Evolutionary conservation across 2,113 vertebrate genomes (phyloP).

Genomic region (Megaleporinus macrocephalus): DNA sequence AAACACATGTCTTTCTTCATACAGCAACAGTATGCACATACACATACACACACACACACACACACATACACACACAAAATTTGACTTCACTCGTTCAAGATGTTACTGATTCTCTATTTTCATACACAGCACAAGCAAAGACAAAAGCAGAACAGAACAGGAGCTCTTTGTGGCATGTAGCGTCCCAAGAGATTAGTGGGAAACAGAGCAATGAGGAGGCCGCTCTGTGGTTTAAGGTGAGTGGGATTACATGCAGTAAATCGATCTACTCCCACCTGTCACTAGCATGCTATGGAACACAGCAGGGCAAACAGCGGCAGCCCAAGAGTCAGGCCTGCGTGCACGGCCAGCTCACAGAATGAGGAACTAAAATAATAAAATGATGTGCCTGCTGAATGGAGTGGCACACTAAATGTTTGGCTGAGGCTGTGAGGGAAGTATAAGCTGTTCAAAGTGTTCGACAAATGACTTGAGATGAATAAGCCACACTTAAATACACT

Average conservation of each 20-base stretch:
- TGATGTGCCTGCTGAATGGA: neutral
- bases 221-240: conserved; percentile 54
- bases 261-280: conserved; percentile 56
- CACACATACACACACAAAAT: too few relatives aligned
- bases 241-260: conserved; percentile 61
- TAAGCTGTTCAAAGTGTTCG: conserved; percentile 35
- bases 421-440: conserved; percentile 23
- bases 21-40: too few relatives aligned
- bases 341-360: neutral
- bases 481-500: too few relatives aligned
- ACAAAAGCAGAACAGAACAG: conserved; percentile 35
- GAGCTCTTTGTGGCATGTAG: conserved; percentile 27
- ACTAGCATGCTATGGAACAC: conserved; percentile 33
- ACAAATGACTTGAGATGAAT: conserved; percentile 27
- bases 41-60: too few relatives aligned
- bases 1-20: too few relatives aligned
- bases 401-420: neutral
- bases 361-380: neutral
- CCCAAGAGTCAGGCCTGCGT: neutral
- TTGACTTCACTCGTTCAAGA: too few relatives aligned
- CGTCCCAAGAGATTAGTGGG: conserved; percentile 50
- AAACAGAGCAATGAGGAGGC: conserved; percentile 51
- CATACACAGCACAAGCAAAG: conserved; percentile 35
- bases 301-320: conserved; percentile 37
- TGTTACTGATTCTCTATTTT: neutral